Evolutionary conservation across 2,888 invertebrate species (phyloP).

Genomic region (Holacanthella duospinosa): DNA sequence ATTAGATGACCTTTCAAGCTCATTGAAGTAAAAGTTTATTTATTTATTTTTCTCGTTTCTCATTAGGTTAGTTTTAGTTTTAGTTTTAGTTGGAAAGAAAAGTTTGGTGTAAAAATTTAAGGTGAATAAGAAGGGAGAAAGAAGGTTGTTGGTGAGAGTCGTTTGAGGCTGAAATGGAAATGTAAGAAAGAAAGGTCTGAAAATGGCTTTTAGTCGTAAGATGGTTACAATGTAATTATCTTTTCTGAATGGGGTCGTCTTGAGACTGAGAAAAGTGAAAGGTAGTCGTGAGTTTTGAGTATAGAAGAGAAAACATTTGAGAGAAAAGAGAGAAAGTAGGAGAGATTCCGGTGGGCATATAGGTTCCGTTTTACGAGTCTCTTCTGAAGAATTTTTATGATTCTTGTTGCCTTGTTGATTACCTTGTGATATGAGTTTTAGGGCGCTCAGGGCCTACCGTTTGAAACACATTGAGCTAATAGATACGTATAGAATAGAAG

Average conservation of each 20-base stretch:
- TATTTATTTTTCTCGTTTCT: background rate
- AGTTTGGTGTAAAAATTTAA: background rate
- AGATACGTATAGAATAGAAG: background rate
- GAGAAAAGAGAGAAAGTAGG: background rate
- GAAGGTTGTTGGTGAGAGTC: background rate
- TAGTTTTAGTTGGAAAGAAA: background rate
- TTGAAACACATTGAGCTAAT: background rate
- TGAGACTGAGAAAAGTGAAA: background rate
- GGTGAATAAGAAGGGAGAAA: background rate
- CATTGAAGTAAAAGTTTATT: no score
- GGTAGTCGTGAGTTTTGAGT: background rate
- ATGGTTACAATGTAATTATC: slow-evolving; percentile 38
- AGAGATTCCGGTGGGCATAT: slow-evolving; percentile 4
- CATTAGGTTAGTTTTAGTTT: background rate
- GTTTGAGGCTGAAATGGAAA: background rate
- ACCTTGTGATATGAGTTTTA: slow-evolving; percentile 31
- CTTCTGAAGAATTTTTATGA: slow-evolving; percentile 36
- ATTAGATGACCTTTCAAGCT: no score
- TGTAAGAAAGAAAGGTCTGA: background rate
- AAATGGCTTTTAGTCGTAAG: slow-evolving; percentile 34
- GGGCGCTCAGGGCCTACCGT: slow-evolving; percentile 10
- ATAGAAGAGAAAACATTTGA: background rate
- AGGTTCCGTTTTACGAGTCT: slow-evolving; percentile 27
- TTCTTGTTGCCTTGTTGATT: slow-evolving; percentile 38
- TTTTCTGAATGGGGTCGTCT: slow-evolving; percentile 22